Base-by-base conservation (phyloP, 2,797 vertebrate species). In the Orestias chungarensis region DNA sequence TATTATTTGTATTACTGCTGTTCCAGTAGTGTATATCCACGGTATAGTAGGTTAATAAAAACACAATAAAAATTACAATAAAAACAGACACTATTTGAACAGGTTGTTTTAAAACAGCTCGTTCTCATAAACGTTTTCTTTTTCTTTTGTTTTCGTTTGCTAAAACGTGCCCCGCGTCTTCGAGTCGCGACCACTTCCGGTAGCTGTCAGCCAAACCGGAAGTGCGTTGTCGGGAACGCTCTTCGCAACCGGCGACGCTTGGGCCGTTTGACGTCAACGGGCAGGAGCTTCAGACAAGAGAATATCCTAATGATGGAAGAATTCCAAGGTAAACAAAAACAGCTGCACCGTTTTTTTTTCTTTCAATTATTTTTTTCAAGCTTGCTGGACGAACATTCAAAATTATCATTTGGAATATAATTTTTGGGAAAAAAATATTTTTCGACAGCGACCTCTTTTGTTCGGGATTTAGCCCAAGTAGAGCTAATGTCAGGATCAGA, bases 281-380 rank as follows among this genome's bases (percentile, higher is more conserved):
- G 73, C 47, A 75, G 71, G 46, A 74, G 68, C 75, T 82, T 82
- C 82, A 87, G 70, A 82, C 76, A 62, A 81, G 70, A 47, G 47
- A 68, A 75, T 23, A 82, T 86, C 74, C 47, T 66, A 80, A 91
- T 46, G 83, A 91, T 80, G 88, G 90, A 85, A 46, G 74, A 93
- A 80, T 89, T 93, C 77, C 84, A 90, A 71, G 94, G 93, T 94
- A 83, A 90, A 80, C 10, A 0, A 38, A n/a, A 69, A 49, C 54
- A 8, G 5, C 0, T 8, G 8, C 62, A 17, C 6, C 6, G n/a
- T n/a, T 9, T 4, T 10, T 43, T 74, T 74, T 15, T 64, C 78
- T 38, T 0, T 27, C 0, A 25, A 15, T 1, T 10, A 23, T 70
- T 52, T 10, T 8, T 20, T 3, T 6, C 15, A 23, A 25, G n/a